phyloP scores from a whole-genome alignment of 2,888 invertebrate genomes.

The Epinotia bilunana region DNA sequence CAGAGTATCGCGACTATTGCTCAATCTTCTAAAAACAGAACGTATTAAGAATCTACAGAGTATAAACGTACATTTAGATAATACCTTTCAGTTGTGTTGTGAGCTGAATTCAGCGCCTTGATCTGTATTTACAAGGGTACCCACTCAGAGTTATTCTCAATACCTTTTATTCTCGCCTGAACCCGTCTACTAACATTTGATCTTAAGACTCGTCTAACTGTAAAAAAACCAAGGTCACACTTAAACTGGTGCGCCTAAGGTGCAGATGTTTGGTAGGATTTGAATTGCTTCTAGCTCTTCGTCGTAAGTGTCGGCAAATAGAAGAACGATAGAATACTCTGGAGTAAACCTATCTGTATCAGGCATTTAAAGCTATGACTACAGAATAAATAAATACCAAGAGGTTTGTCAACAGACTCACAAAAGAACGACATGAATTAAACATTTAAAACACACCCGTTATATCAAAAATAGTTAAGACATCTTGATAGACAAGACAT shows the following conservation, averaged over 20 bases:
- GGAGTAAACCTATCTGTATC: not conserved
- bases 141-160: conserved; percentile 17
- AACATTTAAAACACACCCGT: too few species aligned
- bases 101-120: not conserved
- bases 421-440: too few species aligned
- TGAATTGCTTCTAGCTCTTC: not conserved
- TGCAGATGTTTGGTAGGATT: not conserved
- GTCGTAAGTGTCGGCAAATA: conserved; percentile 21
- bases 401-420: too few species aligned
- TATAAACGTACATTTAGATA: not conserved
- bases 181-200: not conserved
- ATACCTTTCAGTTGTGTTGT: not conserved
- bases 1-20: not conserved
- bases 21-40: not conserved
- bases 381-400: too few species aligned
- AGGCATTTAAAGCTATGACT: not conserved
- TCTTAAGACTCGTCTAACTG: not conserved
- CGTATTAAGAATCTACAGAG: not conserved
- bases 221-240: not conserved
- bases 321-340: conserved; percentile 1
- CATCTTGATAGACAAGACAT: too few species aligned
- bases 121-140: conserved; percentile 18
- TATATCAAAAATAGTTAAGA: too few species aligned
- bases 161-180: not conserved
- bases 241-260: not conserved